phyloP scores from a whole-genome alignment of 2,888 invertebrate genomes.

The Miltochrista miniata region DNA sequence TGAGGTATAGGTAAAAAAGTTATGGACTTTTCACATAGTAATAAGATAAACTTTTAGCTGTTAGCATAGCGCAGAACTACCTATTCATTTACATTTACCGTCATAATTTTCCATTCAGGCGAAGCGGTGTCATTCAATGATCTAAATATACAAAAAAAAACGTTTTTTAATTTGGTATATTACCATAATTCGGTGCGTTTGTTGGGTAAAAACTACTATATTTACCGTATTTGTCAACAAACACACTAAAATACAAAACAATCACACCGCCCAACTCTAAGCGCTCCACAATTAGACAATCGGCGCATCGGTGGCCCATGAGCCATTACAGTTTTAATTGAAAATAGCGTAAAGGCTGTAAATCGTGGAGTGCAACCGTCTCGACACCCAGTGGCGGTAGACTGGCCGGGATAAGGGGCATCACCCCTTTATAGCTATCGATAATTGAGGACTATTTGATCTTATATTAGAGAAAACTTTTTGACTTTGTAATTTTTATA shows the following conservation, averaged over 20 bases:
- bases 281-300: slow-evolving; percentile 73
- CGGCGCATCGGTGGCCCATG: slow-evolving; percentile 81
- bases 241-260: slow-evolving; percentile 36
- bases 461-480: background rate
- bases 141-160: too few species aligned
- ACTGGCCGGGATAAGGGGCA: background rate
- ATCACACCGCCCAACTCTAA: slow-evolving; percentile 46
- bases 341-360: slow-evolving; percentile 87
- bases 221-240: background rate
- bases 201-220: too few species aligned
- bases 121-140: too few species aligned
- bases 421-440: slow-evolving; percentile 8
- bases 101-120: too few species aligned
- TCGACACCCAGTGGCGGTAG: slow-evolving; percentile 35
- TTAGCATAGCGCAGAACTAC: too few species aligned
- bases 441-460: background rate
- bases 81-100: too few species aligned
- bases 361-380: slow-evolving; percentile 77
- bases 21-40: too few species aligned
- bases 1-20: too few species aligned
- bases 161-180: too few species aligned
- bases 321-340: slow-evolving; percentile 87
- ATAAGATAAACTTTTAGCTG: too few species aligned
- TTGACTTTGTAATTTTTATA: too few species aligned
- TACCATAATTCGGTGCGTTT: too few species aligned